Base-by-base conservation (phyloP, 2,797 vertebrate genomes). In the Clarias laeviceps region DNA sequence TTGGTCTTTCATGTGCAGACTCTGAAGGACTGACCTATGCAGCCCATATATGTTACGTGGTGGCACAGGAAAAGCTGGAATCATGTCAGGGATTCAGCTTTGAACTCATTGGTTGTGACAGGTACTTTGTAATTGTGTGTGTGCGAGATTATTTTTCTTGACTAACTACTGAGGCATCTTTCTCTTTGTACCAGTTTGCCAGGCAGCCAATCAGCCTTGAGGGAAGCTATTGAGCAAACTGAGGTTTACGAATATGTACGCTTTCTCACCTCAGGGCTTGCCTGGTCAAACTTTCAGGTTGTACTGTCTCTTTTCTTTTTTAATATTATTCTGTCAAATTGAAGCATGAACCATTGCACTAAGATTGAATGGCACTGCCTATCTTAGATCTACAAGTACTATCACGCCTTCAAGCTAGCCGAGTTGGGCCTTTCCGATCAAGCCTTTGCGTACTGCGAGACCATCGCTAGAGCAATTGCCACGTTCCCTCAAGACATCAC, bases 41-140 rank as follows among this genome's bases (percentile, higher is more conserved):
- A 40, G 37, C 37, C 37, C 37, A n/a, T n/a, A 82, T 37, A 12
- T 18, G 15, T n/a, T 50, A 90, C 86, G 78, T 85, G 86, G 79
- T 82, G 86, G 59, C 86, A 54, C 80, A 59, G 80, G 40, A 32
- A n/a, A 45, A 54, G 4, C 72, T 50, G 72, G 24, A 20, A 27
- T 15, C n/a, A 15, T 69, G 18, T 34, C 32, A n/a, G 50, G 12
- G 5, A 56, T 27, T 6, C 32, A 20, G 18, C 24, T 77, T 77
- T 57, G 74, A 80, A 6, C 32, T 80, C 29, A 80, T 80, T 22
- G 74, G 54, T 12, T 59, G 74, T 24, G 18, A 45, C 20, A 45
- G 59, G 22, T 80, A 45, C 12, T 57, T 32, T 50, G 11, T 74
- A n/a, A 24, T 40, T 54, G 62, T n/a, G 22, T 64, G 61, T 17